Evolutionary conservation across 2,888 invertebrate species (phyloP), one percentile per base, ranked within the genome.

Genomic region (Erebia epiphron): DNA sequence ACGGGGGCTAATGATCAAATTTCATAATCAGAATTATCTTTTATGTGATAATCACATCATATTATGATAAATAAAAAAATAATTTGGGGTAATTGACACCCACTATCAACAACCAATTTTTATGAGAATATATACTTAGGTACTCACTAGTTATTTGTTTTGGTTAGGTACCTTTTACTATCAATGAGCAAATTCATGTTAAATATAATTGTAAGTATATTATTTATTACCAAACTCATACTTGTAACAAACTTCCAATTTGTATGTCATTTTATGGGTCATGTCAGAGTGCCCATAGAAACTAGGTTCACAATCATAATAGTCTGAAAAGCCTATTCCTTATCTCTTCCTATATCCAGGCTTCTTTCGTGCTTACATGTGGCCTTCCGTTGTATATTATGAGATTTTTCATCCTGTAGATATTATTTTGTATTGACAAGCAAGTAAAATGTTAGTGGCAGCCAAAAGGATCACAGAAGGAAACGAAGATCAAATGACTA

Each of bases 1-100:
- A 71, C 56, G 65, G 67, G 56, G 67, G 63, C 57, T 88, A 26
- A 62, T 62, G 46, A 62, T 49, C 49, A 49, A 21, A 46, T 62
- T 62, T 62, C 62, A 14, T 26, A 49, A 49, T 49, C 13, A 21
- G 21, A 49, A 62, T 8, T 49, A 14, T 21, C 62, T 21, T 61
- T 41, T 61, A 46, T 13, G 14, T 49, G 8, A 49, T 62, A 11
- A 21, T 13, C 14, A 13, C 60, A 16, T 41, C 16, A 41, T 26
- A 35, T n/a, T n/a, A n/a, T n/a, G 26, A 64, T 35, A 41, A 13
- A 41, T 52, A 49, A 43, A 18, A 9, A 18, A 57, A 11, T 26
- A 26, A 26, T 57, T 26, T 26, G 21, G 16, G 56, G n/a, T 18
- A 18, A 43, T 46, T 46, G 13, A 41, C 7, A 11, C 43, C 46